phyloP scores from a whole-genome alignment of 1,140 invertebrate species.

The Calliopsis andreniformis region DNA sequence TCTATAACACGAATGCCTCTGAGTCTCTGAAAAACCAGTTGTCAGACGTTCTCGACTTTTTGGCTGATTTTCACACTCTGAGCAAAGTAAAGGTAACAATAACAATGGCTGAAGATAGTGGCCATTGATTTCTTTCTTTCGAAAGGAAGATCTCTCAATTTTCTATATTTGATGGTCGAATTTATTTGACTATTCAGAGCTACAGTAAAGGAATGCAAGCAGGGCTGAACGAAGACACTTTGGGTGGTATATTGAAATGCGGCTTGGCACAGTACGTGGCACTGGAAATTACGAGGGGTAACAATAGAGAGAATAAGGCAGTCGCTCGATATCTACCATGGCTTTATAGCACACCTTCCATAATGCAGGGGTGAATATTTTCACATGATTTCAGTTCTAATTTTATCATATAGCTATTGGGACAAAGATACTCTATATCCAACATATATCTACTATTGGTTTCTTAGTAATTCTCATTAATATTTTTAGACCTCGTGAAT shows the following conservation, averaged over 20 bases:
- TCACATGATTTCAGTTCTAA: too few species aligned
- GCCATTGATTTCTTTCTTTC: background rate
- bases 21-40: conserved; percentile 97
- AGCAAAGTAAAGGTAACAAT: conserved; percentile 95
- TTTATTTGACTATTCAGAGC: conserved; percentile 86
- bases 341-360: conserved; percentile 93
- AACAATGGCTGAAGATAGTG: background rate
- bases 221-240: conserved; percentile 95
- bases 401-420: too few species aligned
- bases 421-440: too few species aligned
- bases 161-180: too few species aligned
- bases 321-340: conserved; percentile 94
- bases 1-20: conserved; percentile 91
- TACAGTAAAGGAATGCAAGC: conserved; percentile 89
- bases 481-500: conserved; percentile 91
- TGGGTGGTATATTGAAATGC: conserved; percentile 97
- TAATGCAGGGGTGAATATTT: conserved; percentile 88
- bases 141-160: too few species aligned
- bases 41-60: conserved; percentile 96
- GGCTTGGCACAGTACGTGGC: conserved; percentile 97
- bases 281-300: conserved; percentile 94
- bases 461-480: too few species aligned
- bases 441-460: too few species aligned
- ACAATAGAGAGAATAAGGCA: conserved; percentile 91
- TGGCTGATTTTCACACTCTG: conserved; percentile 97